Conservation (phyloP, 2,888 invertebrate genomes). For the Tinea semifulvella region DNA sequence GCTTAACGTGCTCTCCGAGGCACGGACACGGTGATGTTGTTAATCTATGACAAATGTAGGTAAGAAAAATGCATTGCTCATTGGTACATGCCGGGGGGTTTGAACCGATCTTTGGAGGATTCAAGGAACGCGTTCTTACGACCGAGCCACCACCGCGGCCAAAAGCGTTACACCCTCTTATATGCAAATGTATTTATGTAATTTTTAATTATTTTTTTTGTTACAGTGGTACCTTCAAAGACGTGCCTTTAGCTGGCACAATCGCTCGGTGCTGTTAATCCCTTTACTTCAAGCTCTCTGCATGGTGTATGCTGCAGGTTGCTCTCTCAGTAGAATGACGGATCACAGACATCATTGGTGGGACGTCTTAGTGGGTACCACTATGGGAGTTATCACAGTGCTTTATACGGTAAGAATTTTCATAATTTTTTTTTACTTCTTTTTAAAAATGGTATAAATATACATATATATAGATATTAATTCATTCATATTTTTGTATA, state of each 20-base stretch:
- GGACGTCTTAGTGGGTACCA: constrained; percentile 75
- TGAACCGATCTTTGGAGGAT: too few relatives aligned
- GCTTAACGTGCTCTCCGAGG: too few relatives aligned
- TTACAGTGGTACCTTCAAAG: constrained; percentile 74
- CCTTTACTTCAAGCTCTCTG: constrained; percentile 71
- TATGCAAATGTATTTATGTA: not conserved
- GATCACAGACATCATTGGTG: constrained; percentile 84
- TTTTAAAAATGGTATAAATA: too few relatives aligned
- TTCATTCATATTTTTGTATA: not conserved
- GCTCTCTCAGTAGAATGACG: constrained; percentile 73
- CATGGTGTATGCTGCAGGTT: constrained; percentile 70
- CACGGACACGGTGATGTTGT: too few relatives aligned
- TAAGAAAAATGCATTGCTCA: too few relatives aligned
- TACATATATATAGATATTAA: not conserved
- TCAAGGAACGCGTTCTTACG: not conserved
- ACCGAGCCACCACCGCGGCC: not conserved
- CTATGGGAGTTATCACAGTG: constrained; percentile 66
- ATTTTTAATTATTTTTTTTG: constrained; percentile 19
- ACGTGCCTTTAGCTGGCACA: constrained; percentile 57
- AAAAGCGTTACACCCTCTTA: not conserved
- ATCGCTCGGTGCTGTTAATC: constrained; percentile 59
- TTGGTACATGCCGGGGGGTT: too few relatives aligned
- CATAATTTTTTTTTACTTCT: too few relatives aligned
- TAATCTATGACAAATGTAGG: too few relatives aligned
- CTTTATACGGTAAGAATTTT: constrained; percentile 63